Evolutionary conservation across 2,797 vertebrate species (phyloP).

Genomic region (Scleropages formosus): DNA sequence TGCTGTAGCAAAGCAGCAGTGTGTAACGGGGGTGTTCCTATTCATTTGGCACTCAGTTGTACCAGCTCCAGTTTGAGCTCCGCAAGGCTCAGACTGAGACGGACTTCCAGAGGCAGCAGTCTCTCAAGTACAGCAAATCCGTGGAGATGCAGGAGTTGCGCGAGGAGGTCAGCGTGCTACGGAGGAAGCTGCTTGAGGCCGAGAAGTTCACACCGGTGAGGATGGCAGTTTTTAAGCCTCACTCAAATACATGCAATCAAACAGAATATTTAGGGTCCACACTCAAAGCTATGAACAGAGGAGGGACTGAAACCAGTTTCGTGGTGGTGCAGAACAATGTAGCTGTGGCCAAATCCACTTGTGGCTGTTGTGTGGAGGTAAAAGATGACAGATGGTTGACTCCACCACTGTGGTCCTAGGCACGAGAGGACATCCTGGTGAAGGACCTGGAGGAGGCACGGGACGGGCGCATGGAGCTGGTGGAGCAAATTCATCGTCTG

Average conservation of each 20-base stretch:
- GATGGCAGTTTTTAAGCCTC: no score
- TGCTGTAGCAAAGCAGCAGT: background rate
- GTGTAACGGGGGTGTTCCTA: background rate
- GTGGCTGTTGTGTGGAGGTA: no score
- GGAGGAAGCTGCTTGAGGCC: constrained; percentile 57
- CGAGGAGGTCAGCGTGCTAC: constrained; percentile 70
- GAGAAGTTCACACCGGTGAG: constrained; percentile 72
- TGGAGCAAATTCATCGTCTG: constrained; percentile 70
- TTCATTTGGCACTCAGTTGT: constrained; percentile 62
- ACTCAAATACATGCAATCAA: no score
- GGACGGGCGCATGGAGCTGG: constrained; percentile 72
- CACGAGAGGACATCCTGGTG: constrained; percentile 75
- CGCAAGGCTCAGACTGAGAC: constrained; percentile 65
- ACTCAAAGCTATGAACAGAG: no score
- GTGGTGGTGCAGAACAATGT: no score
- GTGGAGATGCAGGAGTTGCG: constrained; percentile 61
- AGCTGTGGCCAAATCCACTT: no score
- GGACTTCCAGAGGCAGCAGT: constrained; percentile 62
- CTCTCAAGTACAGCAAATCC: constrained; percentile 48
- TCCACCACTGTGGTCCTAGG: constrained; percentile 55
- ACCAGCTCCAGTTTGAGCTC: constrained; percentile 75
- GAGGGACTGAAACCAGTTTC: no score
- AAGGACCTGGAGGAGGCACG: constrained; percentile 76
- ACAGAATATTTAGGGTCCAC: no score
- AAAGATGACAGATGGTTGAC: no score